Percentiles rank a stretch among this genome's conserved stretches.
phyloP scores from a whole-genome alignment of 2,888 invertebrate species.

The Mechanitis messenoides region DNA sequence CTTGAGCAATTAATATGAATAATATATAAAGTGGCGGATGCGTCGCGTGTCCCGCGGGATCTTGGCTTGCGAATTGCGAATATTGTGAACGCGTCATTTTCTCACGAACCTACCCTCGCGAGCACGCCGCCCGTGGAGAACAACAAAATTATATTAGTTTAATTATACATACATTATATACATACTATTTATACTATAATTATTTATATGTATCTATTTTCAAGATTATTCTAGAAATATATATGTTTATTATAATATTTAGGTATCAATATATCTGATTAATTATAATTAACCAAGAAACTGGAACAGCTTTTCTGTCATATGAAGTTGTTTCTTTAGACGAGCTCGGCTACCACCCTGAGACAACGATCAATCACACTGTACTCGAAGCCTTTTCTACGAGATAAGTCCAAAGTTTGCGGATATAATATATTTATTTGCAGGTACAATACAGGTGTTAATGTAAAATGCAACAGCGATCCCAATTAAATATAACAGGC shows the following conservation, averaged over 20 bases:
- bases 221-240: too few species aligned
- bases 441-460: constrained; percentile 16
- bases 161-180: neutral
- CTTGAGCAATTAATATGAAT: constrained; percentile 61
- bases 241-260: too few species aligned
- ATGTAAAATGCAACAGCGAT: constrained; percentile 29
- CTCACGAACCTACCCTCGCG: constrained; percentile 49
- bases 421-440: constrained; percentile 14
- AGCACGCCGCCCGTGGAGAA: neutral
- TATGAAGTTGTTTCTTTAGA: constrained; percentile 21
- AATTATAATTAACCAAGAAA: constrained; percentile 1
- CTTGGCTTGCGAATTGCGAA: constrained; percentile 47
- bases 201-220: neutral
- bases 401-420: constrained; percentile 16
- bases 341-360: constrained; percentile 15
- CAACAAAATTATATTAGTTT: neutral
- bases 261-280: constrained; percentile 1
- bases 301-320: neutral
- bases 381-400: constrained; percentile 14
- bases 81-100: constrained; percentile 59
- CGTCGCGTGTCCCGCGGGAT: constrained; percentile 48
- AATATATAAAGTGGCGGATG: constrained; percentile 59
- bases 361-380: constrained; percentile 22
- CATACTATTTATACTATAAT: neutral
- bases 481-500: constrained; percentile 49